Conservation (phyloP, 1,140 invertebrate species). For the Microplitis demolitor region DNA sequence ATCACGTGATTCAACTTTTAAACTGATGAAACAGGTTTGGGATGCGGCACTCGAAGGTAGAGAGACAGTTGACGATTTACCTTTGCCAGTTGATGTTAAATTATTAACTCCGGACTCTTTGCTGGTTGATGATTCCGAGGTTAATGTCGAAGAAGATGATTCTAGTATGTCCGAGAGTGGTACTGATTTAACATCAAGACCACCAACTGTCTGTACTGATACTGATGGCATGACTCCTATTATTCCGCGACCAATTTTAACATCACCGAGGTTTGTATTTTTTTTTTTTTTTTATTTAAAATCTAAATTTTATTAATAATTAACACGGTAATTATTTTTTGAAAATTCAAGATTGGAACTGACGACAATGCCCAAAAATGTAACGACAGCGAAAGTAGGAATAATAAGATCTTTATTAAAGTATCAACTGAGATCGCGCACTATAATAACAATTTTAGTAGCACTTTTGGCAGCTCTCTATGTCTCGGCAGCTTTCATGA, state of each 20-base stretch:
- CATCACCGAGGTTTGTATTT: slow-evolving; percentile 39
- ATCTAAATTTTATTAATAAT: too few relatives aligned
- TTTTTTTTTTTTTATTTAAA: not conserved
- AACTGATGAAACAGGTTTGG: slow-evolving; percentile 83
- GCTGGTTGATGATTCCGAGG: slow-evolving; percentile 49
- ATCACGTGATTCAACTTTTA: slow-evolving; percentile 84
- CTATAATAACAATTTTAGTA: slow-evolving; percentile 45
- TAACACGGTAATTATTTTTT: not conserved
- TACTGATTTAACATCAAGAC: slow-evolving; percentile 50
- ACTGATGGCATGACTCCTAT: slow-evolving; percentile 37
- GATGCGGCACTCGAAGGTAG: slow-evolving; percentile 54
- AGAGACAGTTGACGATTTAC: slow-evolving; percentile 37
- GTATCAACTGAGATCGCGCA: slow-evolving; percentile 39
- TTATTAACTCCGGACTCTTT: slow-evolving; percentile 40
- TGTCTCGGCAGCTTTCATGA: slow-evolving; percentile 56
- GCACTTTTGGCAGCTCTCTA: slow-evolving; percentile 48
- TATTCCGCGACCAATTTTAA: slow-evolving; percentile 43
- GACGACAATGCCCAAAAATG: slow-evolving; percentile 18
- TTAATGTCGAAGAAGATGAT: slow-evolving; percentile 56
- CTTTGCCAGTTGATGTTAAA: slow-evolving; percentile 43
- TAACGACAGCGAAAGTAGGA: slow-evolving; percentile 3
- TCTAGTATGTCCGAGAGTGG: slow-evolving; percentile 61
- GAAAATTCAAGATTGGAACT: slow-evolving; percentile 32
- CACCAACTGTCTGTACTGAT: slow-evolving; percentile 43
- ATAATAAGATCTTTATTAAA: slow-evolving; percentile 31